A percentile compares a stretch with the other conserved stretches of the same genome.
These are phyloP conservation scores for Limnothrissa miodon DNA, from an alignment of 2,113 vertebrate species.

Conservation along the genomic window DNA sequence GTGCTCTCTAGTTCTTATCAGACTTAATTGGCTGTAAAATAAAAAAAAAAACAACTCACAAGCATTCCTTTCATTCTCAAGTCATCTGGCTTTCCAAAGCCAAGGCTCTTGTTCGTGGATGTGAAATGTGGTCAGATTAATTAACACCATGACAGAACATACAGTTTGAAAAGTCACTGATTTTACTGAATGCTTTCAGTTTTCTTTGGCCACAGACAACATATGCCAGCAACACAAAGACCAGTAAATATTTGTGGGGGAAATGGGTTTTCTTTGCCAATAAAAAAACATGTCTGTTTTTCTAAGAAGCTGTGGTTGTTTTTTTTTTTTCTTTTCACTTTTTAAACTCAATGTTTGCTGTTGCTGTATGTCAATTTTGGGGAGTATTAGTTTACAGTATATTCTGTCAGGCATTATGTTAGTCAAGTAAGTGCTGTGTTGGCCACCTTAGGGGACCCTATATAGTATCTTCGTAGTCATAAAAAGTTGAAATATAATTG, in stretches of 20 bases:
- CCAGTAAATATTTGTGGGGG: not conserved
- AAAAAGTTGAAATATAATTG: too few species aligned
- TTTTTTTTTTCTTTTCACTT: constrained; percentile 1
- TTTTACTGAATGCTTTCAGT: not conserved
- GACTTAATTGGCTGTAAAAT: not conserved
- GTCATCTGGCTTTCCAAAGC: not conserved
- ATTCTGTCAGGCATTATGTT: not conserved
- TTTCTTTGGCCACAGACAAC: not conserved
- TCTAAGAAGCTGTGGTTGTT: not conserved
- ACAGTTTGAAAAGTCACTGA: not conserved
- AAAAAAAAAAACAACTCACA: not conserved
- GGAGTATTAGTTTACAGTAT: not conserved
- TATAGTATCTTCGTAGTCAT: too few species aligned
- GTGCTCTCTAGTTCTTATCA: not conserved
- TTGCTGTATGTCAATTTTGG: not conserved
- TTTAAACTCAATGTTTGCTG: not conserved
- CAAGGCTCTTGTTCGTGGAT: not conserved
- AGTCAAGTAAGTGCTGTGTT: not conserved
- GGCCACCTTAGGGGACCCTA: not conserved
- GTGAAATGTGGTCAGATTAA: not conserved
- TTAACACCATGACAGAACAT: not conserved
- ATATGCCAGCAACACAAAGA: not conserved
- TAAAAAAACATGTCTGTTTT: constrained; percentile 25
- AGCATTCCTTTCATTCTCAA: not conserved
- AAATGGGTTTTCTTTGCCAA: constrained; percentile 13